phyloP scores from a whole-genome alignment of 53 echinoderm and acorn worm species.

The Stichopus horrens region DNA sequence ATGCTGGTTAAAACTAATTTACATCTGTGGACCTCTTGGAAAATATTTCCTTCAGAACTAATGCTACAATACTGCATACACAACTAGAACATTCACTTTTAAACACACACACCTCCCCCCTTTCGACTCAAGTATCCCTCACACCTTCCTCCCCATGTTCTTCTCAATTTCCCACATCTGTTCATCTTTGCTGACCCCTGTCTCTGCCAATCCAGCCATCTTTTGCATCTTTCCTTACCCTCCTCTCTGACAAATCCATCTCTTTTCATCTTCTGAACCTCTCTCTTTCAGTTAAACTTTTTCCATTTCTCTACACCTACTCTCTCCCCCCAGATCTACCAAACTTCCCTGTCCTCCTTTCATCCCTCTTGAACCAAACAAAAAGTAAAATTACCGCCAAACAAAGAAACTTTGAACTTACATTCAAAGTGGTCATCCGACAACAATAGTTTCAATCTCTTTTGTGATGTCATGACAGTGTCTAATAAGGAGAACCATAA shows the following conservation, averaged over 20 bases:
- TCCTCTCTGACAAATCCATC: neutral
- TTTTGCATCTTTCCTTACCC: too few relatives aligned
- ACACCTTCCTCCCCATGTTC: too few relatives aligned
- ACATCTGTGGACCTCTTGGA: too few relatives aligned
- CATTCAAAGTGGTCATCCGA: slow-evolving; percentile 80
- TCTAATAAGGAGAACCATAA: slow-evolving; percentile 95
- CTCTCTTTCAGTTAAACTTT: neutral
- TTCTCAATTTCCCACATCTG: too few relatives aligned
- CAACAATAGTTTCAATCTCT: slow-evolving; percentile 72
- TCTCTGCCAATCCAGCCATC: too few relatives aligned
- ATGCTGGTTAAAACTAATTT: too few relatives aligned
- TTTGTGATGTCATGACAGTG: slow-evolving; percentile 90
- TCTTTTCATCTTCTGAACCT: neutral
- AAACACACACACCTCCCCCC: too few relatives aligned
- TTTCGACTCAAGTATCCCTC: too few relatives aligned
- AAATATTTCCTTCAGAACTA: too few relatives aligned
- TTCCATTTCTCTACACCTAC: neutral
- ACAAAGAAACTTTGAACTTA: slow-evolving; percentile 17
- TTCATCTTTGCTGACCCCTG: too few relatives aligned
- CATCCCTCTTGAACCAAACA: neutral
- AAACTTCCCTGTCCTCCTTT: neutral
- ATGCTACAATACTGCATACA: too few relatives aligned
- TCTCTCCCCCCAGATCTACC: neutral
- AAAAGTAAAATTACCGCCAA: neutral
- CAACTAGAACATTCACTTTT: too few relatives aligned